These are phyloP conservation scores for Tragulus kanchil DNA, from an alignment of 2,113 vertebrate genomes.

Conservation along the genomic window DNA sequence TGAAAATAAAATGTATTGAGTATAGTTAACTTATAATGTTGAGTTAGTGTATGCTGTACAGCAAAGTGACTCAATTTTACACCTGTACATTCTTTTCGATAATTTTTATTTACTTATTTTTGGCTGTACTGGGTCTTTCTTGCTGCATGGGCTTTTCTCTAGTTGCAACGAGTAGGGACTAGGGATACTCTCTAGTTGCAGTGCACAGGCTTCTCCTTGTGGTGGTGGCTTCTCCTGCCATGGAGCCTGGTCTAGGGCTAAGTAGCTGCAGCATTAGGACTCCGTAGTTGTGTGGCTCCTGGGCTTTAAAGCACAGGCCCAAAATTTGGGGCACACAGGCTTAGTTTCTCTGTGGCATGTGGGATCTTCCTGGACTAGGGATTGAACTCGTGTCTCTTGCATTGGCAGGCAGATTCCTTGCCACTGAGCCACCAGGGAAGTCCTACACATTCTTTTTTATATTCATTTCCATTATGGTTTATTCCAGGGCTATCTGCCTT, in stretches of 20 bases:
- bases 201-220: background rate
- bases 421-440: background rate
- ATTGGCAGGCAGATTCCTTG: background rate
- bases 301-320: background rate
- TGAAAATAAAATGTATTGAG: background rate
- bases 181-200: background rate
- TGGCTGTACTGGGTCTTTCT: background rate
- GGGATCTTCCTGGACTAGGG: background rate
- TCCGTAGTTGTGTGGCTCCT: background rate
- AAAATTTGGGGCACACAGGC: background rate
- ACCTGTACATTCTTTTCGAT: background rate
- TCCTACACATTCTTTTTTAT: background rate
- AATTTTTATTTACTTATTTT: background rate
- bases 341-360: background rate
- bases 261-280: background rate
- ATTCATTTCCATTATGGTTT: background rate
- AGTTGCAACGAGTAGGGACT: background rate
- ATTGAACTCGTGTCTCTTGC: background rate
- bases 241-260: background rate
- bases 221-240: too few relatives aligned
- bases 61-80: background rate
- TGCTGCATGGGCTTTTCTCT: background rate
- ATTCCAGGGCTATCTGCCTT: background rate
- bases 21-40: background rate
- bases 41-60: background rate